A percentile compares a stretch with the other conserved stretches of the same genome.
These are phyloP conservation scores for Lamellibrachia columna DNA, from an alignment of 2,888 invertebrate genomes.

Conservation along the genomic window DNA sequence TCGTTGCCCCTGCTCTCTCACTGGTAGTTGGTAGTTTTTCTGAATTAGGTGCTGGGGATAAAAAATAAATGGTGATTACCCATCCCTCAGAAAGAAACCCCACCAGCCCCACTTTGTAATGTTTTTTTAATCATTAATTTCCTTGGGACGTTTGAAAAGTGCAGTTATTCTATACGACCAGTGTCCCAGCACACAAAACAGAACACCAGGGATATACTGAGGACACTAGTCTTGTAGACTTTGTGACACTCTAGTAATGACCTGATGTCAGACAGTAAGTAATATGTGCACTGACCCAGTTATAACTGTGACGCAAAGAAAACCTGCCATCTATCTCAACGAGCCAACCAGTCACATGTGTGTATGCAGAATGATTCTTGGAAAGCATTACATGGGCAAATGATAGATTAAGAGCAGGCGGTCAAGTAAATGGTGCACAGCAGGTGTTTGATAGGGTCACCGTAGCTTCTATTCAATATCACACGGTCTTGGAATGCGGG, in stretches of 20 bases:
- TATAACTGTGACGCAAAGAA: background rate
- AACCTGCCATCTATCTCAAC: background rate
- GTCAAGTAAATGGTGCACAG: background rate
- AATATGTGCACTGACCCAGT: background rate
- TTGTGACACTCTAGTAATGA: background rate
- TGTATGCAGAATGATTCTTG: background rate
- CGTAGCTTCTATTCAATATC: background rate
- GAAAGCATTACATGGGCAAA: background rate
- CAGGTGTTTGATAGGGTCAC: background rate
- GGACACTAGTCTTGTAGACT: background rate
- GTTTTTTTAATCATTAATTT: background rate
- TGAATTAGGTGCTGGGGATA: background rate
- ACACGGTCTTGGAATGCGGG: background rate
- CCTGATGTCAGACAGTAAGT: background rate
- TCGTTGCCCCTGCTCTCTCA: too few species aligned
- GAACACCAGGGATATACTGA: background rate
- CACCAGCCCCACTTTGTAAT: background rate
- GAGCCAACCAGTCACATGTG: background rate
- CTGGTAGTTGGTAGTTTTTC: background rate
- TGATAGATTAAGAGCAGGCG: background rate
- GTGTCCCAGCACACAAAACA: background rate
- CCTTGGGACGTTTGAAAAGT: background rate
- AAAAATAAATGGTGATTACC: background rate
- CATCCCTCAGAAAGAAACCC: background rate
- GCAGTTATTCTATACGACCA: background rate